phyloP scores from a whole-genome alignment of 2,113 vertebrate species.

The Equus przewalskii region DNA sequence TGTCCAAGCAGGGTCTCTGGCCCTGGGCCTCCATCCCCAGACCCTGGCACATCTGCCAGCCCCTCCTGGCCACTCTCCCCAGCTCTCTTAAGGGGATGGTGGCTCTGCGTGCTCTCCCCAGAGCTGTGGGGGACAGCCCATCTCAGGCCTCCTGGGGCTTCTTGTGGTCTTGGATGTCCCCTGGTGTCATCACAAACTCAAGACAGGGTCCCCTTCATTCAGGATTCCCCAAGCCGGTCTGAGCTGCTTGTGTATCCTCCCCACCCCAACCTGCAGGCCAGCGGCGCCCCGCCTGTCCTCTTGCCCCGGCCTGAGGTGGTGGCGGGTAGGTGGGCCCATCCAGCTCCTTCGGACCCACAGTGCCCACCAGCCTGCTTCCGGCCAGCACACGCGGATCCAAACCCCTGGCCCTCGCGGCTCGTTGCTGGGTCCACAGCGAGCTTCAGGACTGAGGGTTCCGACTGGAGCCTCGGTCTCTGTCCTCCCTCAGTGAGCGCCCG shows the following conservation, averaged over 20 bases:
- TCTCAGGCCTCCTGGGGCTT: background rate
- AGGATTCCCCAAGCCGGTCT: fast-evolving
- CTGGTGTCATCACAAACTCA: fast-evolving
- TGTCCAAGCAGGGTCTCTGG: background rate
- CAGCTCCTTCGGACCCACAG: fast-evolving
- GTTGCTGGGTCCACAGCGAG: background rate
- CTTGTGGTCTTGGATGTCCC: background rate
- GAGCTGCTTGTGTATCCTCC: background rate
- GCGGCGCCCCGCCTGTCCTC: fast-evolving
- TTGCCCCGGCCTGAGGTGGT: fast-evolving
- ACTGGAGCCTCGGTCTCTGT: too few relatives aligned
- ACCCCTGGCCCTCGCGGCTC: background rate
- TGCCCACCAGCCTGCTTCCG: background rate
- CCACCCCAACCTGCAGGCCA: fast-evolving
- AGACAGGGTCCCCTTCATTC: background rate
- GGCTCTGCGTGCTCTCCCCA: background rate
- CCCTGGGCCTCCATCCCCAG: background rate
- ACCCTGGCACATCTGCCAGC: background rate
- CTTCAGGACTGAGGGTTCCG: fast-evolving
- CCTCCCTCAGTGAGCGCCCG: background rate
- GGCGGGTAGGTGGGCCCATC: background rate
- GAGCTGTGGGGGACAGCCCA: fast-evolving
- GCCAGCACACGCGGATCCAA: background rate
- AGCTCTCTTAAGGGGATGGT: background rate
- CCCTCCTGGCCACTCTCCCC: background rate